Conservation (phyloP, 2,888 invertebrate genomes). For the Agriopis aurantiaria region DNA sequence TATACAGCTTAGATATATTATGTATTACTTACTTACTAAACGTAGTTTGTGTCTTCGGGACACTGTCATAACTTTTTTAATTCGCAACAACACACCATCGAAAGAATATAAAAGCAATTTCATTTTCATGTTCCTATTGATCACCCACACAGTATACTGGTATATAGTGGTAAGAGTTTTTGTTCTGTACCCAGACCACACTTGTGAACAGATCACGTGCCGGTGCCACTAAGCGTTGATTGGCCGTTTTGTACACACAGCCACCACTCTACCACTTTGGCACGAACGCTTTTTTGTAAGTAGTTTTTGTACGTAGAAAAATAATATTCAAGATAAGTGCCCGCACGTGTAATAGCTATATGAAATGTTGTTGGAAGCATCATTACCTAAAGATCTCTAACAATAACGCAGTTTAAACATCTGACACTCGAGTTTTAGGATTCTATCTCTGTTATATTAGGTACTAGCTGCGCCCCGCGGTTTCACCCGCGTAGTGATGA, state of each 20-base stretch:
- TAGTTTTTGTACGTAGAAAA: constrained; percentile 25
- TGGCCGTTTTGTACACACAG: constrained; percentile 43
- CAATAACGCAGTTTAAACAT: background rate
- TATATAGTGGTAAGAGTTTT: background rate
- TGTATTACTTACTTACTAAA: too few species aligned
- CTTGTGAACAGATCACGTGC: constrained; percentile 37
- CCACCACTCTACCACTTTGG: constrained; percentile 38
- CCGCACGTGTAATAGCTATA: constrained; percentile 8
- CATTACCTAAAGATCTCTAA: background rate
- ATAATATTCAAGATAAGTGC: constrained; percentile 30
- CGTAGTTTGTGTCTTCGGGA: background rate
- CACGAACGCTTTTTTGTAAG: constrained; percentile 42
- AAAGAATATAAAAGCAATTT: constrained; percentile 9
- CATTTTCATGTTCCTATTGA: constrained; percentile 4
- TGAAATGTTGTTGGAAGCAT: background rate
- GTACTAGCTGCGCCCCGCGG: too few species aligned
- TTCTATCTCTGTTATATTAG: background rate
- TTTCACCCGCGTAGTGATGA: too few species aligned
- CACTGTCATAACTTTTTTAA: background rate
- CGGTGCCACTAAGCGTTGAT: constrained; percentile 41
- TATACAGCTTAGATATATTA: background rate
- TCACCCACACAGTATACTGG: background rate
- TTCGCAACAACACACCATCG: constrained; percentile 4
- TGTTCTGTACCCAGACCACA: constrained; percentile 10
- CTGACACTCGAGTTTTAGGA: background rate